A percentile compares a stretch with the other conserved stretches of the same genome.
Evolutionary conservation across 2,888 invertebrate species (phyloP).

Genomic region (Nemapogon koenigi): DNA sequence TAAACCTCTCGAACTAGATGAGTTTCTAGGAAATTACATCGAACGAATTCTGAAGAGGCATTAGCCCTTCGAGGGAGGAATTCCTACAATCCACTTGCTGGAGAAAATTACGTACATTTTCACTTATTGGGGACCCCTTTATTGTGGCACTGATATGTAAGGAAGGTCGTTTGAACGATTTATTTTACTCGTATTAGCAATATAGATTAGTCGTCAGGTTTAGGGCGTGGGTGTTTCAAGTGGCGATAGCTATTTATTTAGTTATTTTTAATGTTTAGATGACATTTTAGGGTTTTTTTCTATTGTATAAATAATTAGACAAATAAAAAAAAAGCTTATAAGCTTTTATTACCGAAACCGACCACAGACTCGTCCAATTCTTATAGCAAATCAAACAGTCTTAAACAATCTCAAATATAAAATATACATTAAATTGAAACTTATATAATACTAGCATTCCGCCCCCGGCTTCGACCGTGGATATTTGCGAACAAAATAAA

Average conservation of each 20-base stretch:
- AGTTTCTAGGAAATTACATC: constrained; percentile 7
- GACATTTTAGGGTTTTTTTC: neutral
- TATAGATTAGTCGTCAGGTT: neutral
- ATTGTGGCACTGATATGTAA: constrained; percentile 3
- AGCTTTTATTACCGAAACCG: neutral
- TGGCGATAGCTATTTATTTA: neutral
- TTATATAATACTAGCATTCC: too few relatives aligned
- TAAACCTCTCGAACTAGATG: too few relatives aligned
- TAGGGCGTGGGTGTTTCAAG: neutral
- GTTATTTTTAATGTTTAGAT: neutral
- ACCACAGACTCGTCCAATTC: neutral
- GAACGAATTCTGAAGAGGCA: constrained; percentile 3
- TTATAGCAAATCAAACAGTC: neutral
- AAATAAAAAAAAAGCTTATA: neutral
- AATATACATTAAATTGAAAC: too few relatives aligned
- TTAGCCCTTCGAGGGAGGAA: constrained; percentile 6
- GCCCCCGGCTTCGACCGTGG: too few relatives aligned
- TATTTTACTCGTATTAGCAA: neutral
- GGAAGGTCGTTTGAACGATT: neutral
- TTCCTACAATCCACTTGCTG: constrained; percentile 6
- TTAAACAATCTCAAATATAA: neutral
- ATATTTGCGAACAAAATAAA: too few relatives aligned
- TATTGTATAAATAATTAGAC: neutral
- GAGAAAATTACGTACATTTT: constrained; percentile 9
- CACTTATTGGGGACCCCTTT: constrained; percentile 8